Percentiles rank a stretch among this genome's conserved stretches.
Evolutionary conservation across 2,888 invertebrate species (phyloP).

Genomic region (Netelia melanura): DNA sequence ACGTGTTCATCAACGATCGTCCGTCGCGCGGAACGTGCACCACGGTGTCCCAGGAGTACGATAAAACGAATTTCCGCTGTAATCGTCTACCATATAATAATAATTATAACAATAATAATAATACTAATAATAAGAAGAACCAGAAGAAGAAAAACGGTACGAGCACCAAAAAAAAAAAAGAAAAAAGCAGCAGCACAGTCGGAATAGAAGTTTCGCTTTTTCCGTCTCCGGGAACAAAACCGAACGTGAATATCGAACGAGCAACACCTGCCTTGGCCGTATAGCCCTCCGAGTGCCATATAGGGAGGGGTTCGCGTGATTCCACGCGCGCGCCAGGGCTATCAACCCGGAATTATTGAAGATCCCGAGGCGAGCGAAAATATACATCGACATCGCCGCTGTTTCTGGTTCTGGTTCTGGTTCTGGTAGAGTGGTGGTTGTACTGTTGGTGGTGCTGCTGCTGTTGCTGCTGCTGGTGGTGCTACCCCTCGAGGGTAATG

Average conservation of each 20-base stretch:
- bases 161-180: no score
- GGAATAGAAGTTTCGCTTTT: background rate
- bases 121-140: no score
- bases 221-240: slow-evolving; percentile 25
- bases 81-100: no score
- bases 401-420: slow-evolving; percentile 9
- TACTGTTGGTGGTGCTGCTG: no score
- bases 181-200: no score
- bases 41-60: no score
- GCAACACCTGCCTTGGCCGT: slow-evolving; percentile 71
- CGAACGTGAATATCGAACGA: slow-evolving; percentile 63
- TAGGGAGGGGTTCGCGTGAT: slow-evolving; percentile 74
- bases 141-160: no score
- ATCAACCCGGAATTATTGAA: slow-evolving; percentile 78
- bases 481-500: slow-evolving; percentile 73
- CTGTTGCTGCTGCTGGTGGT: background rate
- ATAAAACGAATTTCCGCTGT: no score
- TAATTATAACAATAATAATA: no score
- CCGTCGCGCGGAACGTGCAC: no score
- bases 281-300: slow-evolving; percentile 46
- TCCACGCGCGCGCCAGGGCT: slow-evolving; percentile 70
- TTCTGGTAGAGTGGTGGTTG: no score
- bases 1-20: no score
- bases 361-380: slow-evolving; percentile 70
- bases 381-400: slow-evolving; percentile 27